phyloP scores from a whole-genome alignment of 2,888 invertebrate species.

The Eupithecia dodoneata region DNA sequence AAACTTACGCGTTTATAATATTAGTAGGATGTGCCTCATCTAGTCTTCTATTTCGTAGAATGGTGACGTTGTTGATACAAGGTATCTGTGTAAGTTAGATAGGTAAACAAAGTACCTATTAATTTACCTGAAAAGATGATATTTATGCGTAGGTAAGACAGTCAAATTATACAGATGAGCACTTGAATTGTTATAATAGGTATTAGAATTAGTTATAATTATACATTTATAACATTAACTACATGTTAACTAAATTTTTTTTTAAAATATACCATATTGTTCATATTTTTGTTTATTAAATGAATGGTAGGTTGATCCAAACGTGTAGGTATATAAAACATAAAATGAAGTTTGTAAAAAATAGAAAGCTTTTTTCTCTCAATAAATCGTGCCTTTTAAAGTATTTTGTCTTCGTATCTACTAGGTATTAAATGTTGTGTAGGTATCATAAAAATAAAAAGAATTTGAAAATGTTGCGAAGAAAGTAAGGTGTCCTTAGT shows the following conservation, averaged over 20 bases:
- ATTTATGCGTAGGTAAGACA: not conserved
- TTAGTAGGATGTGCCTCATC: conserved; percentile 10
- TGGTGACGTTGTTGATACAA: not conserved
- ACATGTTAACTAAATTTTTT: too few relatives aligned
- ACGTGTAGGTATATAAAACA: not conserved
- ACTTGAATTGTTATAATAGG: not conserved
- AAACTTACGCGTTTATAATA: too few relatives aligned
- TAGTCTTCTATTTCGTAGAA: conserved; percentile 8
- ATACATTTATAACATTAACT: too few relatives aligned
- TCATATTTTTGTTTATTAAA: not conserved
- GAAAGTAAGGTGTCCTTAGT: not conserved
- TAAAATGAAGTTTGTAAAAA: not conserved
- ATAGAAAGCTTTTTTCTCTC: not conserved
- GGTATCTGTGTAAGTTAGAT: not conserved
- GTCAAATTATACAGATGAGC: not conserved
- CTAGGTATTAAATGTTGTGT: not conserved
- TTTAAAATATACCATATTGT: not conserved
- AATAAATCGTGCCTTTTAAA: not conserved
- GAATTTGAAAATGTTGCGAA: not conserved
- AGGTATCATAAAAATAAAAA: not conserved
- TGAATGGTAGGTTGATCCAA: not conserved
- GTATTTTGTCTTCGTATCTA: not conserved
- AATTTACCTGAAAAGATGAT: not conserved
- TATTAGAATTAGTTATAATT: too few relatives aligned
- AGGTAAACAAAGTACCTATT: not conserved